Evolutionary conservation across 2,113 vertebrate genomes (phyloP), one percentile per base, ranked within the genome.

Genomic region (Mustela nigripes): DNA sequence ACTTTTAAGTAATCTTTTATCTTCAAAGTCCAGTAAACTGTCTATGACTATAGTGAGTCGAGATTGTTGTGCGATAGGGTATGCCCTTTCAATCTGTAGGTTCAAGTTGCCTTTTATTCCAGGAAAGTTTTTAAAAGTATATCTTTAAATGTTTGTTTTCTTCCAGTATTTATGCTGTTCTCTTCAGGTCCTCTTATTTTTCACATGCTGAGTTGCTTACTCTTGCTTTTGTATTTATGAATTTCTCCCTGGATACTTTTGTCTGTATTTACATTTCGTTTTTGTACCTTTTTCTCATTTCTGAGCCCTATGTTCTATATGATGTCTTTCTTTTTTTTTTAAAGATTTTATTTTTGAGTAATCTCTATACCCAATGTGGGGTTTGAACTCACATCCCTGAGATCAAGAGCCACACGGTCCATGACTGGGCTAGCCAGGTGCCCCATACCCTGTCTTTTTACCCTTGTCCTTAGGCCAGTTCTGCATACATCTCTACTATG

Each of bases 141-240:
- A 50, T 67, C 45, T 91, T 78, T 90, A 60, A 83, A 22, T 93
- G 85, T 86, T 74, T 93, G 90, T 86, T 81, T 33, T 87, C 56
- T 19, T 69, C 39, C 15, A n/a, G 45, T 93, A 28, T 71, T 78
- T 63, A 48, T 15, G 16, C 87, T 95, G 16, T 56, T 50, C 84
- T 79, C 62, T 56, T 50, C 71, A 80, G 71, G 10, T 78, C 39
- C 28, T 67, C 39, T 39, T 50, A 80, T 84, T 84, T 60, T 89
- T 26, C 11, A 33, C 71, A 48, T 63, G 7, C 7, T 58, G 45
- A 81, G 19, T 69, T n/a, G 19, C 21, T 33, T 94, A 39, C 39
- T 82, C 24, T 36, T 76, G 21, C 10, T 88, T 82, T 91, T 53
- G 3, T 82, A 36, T 31, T 74, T 62, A 73, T 60, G 62, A 12